These are phyloP conservation scores for Cephus cinctus DNA, from an alignment of 1,140 invertebrate species.

Conservation along the genomic window DNA sequence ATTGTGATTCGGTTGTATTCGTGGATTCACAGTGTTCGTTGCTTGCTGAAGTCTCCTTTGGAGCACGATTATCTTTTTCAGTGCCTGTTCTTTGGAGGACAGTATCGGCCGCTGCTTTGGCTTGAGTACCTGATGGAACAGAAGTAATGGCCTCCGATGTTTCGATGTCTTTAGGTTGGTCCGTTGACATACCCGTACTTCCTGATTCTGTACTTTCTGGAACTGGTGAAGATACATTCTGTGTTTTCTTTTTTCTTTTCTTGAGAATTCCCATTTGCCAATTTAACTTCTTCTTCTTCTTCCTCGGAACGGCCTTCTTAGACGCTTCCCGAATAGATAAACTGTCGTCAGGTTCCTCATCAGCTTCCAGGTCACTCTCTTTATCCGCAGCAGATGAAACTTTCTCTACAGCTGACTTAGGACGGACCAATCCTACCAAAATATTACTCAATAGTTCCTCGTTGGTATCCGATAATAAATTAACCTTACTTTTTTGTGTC, in stretches of 20 bases:
- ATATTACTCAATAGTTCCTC: constrained; percentile 35
- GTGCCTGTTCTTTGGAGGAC: no score
- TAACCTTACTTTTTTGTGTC: background rate
- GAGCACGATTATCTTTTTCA: no score
- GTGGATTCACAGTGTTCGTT: no score
- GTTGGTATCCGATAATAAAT: constrained; percentile 14
- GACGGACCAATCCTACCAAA: constrained; percentile 24
- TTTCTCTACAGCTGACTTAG: constrained; percentile 16
- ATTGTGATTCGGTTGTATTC: no score
- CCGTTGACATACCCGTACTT: no score
- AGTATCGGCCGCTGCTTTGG: no score
- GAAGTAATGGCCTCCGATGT: no score
- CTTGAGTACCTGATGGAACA: no score
- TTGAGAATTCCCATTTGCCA: constrained; percentile 46
- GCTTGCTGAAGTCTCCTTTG: no score
- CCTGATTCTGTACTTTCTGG: no score
- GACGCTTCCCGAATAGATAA: background rate
- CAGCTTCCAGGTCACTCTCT: constrained; percentile 16
- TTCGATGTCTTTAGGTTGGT: no score
- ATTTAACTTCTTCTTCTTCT: constrained; percentile 42
- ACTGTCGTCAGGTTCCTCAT: constrained; percentile 17
- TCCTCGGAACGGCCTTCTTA: constrained; percentile 10
- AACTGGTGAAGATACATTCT: constrained; percentile 11
- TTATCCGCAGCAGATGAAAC: constrained; percentile 8
- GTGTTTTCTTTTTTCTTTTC: constrained; percentile 39